Conservation (phyloP, 1,140 invertebrate species). For the Leptinotarsa lineolata region DNA sequence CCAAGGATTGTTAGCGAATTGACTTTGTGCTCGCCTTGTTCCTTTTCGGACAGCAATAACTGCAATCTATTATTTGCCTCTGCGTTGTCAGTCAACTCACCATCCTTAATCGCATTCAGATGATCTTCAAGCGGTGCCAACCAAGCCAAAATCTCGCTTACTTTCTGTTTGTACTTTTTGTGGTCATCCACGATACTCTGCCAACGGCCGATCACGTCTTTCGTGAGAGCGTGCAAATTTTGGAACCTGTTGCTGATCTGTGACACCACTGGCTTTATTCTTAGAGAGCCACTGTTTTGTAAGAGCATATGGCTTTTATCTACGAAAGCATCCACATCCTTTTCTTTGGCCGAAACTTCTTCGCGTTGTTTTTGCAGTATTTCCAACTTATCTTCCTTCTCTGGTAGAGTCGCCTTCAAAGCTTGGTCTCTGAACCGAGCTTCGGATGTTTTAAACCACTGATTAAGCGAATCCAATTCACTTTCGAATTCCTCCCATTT, state of each 20-base stretch:
- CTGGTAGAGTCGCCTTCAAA: constrained; percentile 76
- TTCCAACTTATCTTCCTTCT: constrained; percentile 79
- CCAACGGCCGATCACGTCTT: constrained; percentile 88
- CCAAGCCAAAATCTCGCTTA: constrained; percentile 77
- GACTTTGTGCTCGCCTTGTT: constrained; percentile 80
- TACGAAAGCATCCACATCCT: constrained; percentile 84
- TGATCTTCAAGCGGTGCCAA: constrained; percentile 76
- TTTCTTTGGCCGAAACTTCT: constrained; percentile 74
- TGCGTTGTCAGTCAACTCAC: constrained; percentile 56
- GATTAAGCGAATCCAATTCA: constrained; percentile 74
- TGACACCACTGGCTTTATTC: constrained; percentile 84
- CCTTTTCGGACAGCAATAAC: constrained; percentile 78
- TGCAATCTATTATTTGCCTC: constrained; percentile 71
- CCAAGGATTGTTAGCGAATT: constrained; percentile 73
- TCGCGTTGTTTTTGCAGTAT: constrained; percentile 76
- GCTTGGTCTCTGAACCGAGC: constrained; percentile 82
- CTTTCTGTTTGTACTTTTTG: constrained; percentile 76
- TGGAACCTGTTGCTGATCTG: constrained; percentile 91
- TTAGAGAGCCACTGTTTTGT: constrained; percentile 81
- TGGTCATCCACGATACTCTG: constrained; percentile 85
- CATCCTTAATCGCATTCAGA: constrained; percentile 63
- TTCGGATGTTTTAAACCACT: constrained; percentile 86
- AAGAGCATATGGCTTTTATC: constrained; percentile 87
- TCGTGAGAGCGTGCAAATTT: constrained; percentile 77
- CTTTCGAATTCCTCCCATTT: constrained; percentile 90